A percentile compares a stretch with the other conserved stretches of the same genome.
These are phyloP conservation scores for Nasonia giraulti DNA, from an alignment of 1,140 invertebrate species.

Conservation along the genomic window DNA sequence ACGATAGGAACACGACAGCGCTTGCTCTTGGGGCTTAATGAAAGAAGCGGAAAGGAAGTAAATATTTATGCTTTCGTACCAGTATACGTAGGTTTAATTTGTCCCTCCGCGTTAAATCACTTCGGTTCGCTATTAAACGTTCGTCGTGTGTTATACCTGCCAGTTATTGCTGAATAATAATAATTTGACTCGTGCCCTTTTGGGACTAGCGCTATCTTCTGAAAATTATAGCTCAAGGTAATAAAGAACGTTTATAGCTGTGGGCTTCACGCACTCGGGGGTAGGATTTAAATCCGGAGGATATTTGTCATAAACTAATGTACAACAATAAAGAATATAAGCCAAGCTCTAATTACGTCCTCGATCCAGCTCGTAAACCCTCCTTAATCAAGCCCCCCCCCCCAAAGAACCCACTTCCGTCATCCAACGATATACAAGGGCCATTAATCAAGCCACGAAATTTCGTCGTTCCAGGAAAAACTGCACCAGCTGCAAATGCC, in stretches of 20 bases:
- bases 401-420: not conserved
- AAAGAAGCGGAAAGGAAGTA: conserved; percentile 50
- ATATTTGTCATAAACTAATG: too few relatives aligned
- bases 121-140: not conserved
- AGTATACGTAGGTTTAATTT: conserved; percentile 15
- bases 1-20: conserved; percentile 29
- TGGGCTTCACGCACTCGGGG: too few relatives aligned
- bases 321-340: not conserved
- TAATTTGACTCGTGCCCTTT: not conserved
- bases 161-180: not conserved
- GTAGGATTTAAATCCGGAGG: too few relatives aligned
- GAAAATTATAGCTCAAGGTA: not conserved
- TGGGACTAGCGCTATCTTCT: not conserved
- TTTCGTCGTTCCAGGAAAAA: conserved; percentile 79
- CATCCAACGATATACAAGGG: not conserved
- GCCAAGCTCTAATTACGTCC: not conserved
- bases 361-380: not conserved
- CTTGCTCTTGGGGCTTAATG: conserved; percentile 54
- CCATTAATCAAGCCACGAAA: not conserved
- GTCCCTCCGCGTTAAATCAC: conserved; percentile 27
- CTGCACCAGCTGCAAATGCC: conserved; percentile 91
- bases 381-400: not conserved
- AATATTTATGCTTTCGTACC: conserved; percentile 55
- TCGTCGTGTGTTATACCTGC: not conserved
- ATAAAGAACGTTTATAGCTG: too few relatives aligned